Percentiles rank a stretch among this genome's conserved stretches.
phyloP scores from a whole-genome alignment of 2,113 vertebrate genomes.

The Entelurus aequoreus region DNA sequence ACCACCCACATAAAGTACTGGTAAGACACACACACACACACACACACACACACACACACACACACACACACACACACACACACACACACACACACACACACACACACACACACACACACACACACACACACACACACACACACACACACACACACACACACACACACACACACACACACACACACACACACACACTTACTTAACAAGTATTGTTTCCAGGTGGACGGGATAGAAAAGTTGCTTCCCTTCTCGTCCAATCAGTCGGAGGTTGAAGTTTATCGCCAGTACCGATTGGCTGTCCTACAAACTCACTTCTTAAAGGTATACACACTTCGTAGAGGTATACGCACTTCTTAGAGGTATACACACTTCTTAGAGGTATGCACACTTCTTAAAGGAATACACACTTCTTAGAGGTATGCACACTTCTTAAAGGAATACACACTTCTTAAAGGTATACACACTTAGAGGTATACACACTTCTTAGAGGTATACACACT shows the following conservation, averaged over 20 bases:
- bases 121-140: conserved; percentile 5
- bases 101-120: not conserved
- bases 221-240: not conserved
- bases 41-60: conserved; percentile 5
- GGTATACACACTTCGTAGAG: conserved; percentile 2
- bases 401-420: too few species aligned
- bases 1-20: conserved; percentile 11
- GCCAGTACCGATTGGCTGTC: conserved; percentile 8
- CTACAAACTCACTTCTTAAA: conserved; percentile 23
- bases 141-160: not conserved
- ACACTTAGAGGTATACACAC: too few species aligned
- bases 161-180: not conserved
- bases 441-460: too few species aligned
- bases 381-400: too few species aligned
- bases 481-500: too few species aligned
- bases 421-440: too few species aligned
- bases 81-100: not conserved
- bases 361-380: too few species aligned
- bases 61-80: not conserved
- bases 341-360: too few species aligned
- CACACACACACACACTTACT: not conserved
- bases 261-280: conserved; percentile 3
- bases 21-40: conserved; percentile 7
- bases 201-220: not conserved
- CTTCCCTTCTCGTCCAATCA: conserved; percentile 11